Evolutionary conservation across 2,113 vertebrate species (phyloP).

Genomic region (Chamaea fasciata): DNA sequence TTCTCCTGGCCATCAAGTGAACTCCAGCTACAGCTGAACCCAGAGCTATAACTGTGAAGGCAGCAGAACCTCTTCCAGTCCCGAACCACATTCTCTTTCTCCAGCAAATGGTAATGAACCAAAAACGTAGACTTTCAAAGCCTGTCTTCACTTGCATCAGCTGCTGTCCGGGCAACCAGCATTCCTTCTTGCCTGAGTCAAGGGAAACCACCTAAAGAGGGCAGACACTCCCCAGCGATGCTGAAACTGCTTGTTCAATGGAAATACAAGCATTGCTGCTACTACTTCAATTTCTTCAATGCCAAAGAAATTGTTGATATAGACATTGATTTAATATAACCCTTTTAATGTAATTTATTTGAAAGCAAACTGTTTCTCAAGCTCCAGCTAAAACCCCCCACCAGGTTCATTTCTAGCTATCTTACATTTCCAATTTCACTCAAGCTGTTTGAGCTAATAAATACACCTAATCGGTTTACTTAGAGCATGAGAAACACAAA

Average conservation of each 20-base stretch:
- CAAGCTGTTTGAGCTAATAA: conserved; percentile 37
- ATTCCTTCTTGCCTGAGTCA: neutral
- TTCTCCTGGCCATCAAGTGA: neutral
- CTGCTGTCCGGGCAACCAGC: conserved; percentile 1
- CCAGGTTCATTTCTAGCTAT: neutral
- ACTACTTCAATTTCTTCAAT: neutral
- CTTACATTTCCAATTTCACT: conserved; percentile 34
- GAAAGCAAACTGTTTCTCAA: conserved; percentile 48
- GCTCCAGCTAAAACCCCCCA: neutral
- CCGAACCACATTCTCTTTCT: neutral
- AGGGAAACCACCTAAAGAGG: conserved; percentile 47
- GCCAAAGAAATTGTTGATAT: neutral
- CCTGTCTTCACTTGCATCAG: neutral
- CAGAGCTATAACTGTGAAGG: neutral
- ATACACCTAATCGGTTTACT: conserved; percentile 69
- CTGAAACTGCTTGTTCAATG: neutral
- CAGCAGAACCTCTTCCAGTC: neutral
- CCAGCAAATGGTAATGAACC: neutral
- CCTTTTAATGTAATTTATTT: conserved; percentile 50
- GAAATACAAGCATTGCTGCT: neutral
- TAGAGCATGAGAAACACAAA: conserved; percentile 22
- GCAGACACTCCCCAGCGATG: conserved; percentile 20
- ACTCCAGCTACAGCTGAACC: neutral
- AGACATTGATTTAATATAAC: conserved; percentile 57
- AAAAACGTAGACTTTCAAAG: neutral